These are phyloP conservation scores for Phalacrocorax aristotelis DNA, from an alignment of 2,113 vertebrate species.

Conservation along the genomic window DNA sequence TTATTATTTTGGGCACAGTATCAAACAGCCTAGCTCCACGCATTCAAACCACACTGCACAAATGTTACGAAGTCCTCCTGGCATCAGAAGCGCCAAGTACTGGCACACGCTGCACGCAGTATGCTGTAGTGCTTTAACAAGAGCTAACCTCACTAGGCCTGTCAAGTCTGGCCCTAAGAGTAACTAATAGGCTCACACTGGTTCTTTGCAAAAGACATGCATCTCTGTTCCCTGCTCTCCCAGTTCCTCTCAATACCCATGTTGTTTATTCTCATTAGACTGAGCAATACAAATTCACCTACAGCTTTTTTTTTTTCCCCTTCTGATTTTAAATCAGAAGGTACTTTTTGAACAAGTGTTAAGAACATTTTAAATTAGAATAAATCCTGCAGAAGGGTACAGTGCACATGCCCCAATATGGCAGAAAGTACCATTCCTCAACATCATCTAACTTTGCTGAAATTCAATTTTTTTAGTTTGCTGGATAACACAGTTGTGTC, in stretches of 20 bases:
- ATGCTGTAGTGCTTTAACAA: background rate
- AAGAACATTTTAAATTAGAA: background rate
- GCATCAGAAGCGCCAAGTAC: background rate
- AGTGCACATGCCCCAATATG: fast-evolving
- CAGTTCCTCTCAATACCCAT: background rate
- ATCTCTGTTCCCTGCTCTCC: background rate
- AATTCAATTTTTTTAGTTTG: background rate
- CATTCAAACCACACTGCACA: background rate
- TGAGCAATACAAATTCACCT: background rate
- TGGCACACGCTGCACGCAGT: background rate
- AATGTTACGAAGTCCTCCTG: background rate
- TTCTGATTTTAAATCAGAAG: background rate
- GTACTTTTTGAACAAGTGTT: background rate
- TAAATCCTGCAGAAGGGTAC: background rate
- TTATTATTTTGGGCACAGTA: background rate
- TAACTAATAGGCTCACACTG: background rate
- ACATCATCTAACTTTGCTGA: background rate
- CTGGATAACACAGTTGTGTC: background rate
- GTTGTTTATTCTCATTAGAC: background rate
- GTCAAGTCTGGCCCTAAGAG: background rate
- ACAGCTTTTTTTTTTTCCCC: too few species aligned
- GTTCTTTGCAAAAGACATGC: background rate
- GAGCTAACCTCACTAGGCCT: background rate
- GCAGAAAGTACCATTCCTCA: background rate
- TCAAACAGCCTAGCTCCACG: background rate